Percentiles rank a stretch among this genome's conserved stretches.
Evolutionary conservation across 2,113 vertebrate species (phyloP).

Genomic region (Dunckerocampus dactyliophorus): DNA sequence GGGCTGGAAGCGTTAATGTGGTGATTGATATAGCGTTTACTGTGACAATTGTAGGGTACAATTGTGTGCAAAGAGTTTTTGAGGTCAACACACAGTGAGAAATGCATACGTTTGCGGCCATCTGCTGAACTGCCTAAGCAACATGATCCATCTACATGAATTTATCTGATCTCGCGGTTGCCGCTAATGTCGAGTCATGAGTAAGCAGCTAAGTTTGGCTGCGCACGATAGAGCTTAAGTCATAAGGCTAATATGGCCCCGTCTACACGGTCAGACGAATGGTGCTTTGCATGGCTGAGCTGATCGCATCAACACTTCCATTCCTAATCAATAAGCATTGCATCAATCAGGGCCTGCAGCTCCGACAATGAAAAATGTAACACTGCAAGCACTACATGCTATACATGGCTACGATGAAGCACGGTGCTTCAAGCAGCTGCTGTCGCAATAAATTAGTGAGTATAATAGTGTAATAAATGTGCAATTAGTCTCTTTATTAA

Average conservation of each 20-base stretch:
- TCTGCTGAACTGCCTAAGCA: neutral
- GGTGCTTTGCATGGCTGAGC: constrained; percentile 19
- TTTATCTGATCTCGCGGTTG: constrained; percentile 5
- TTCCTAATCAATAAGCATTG: neutral
- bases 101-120: neutral
- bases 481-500: constrained; percentile 5
- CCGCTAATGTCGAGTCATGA: constrained; percentile 36
- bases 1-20: neutral
- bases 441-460: constrained; percentile 5
- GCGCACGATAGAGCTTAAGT: constrained; percentile 33
- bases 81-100: too few species aligned
- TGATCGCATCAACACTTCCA: constrained; percentile 18
- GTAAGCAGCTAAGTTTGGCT: constrained; percentile 26
- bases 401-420: neutral
- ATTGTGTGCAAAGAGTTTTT: neutral
- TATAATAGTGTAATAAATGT: constrained; percentile 5
- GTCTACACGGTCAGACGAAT: constrained; percentile 27
- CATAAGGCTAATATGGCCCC: constrained; percentile 37
- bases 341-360: constrained; percentile 1
- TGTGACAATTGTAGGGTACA: neutral
- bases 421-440: neutral
- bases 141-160: constrained; percentile 12
- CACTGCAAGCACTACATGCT: neutral
- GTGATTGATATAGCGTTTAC: neutral
- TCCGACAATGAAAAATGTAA: neutral